Evolutionary conservation across 2,797 vertebrate genomes (phyloP), one percentile per base, ranked within the genome.

Genomic region (Acestrorhynchus altus): DNA sequence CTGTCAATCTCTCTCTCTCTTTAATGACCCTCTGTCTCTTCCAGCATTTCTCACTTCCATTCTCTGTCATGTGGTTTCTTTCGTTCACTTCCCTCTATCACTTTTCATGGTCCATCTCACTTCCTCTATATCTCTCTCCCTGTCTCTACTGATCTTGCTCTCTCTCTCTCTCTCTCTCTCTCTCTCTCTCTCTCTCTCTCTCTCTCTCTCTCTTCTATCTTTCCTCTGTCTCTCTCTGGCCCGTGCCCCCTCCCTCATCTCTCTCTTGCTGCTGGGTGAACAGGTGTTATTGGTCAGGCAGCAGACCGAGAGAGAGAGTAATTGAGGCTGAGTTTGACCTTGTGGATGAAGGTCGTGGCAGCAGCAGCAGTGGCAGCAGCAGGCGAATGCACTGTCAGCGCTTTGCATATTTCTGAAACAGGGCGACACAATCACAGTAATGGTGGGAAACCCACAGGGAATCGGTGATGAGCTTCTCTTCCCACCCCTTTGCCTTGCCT

Each of bases 221-320:
- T 40, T 18, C 40, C 12, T 5, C 26, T 71, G 47, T 71, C 67
- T 52, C 42, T 61, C 28, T 52, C 16, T 24, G 11, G 28, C 60
- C 39, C 60, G 44, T 35, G 13, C 39, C 67, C 51, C n/a, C 54
- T 47, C 26, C 20, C 22, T 11, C 22, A 46, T 68, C 54, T n/a
- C 64, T 78, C 31, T 74, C 49, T 47, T 85, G 86, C 85, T 85
- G 83, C 81, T 87, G 91, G 90, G 90, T 91, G 91, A 93, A 93
- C 93, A 94, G 93, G 93, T 94, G 93, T 92, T 92, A 92, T 88
- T 89, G 91, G 92, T 93, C 92, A 93, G 92, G 92, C 92, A 90
- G 93, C 88, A 92, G 57, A 60, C 57, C 31, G 92, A 93, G 91
- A 92, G 91, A 90, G 88, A 92, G 90, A 88, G 92, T 92, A 92